Evolutionary conservation across 2,113 vertebrate genomes (phyloP).

Genomic region (Chloropsis hardwickii): DNA sequence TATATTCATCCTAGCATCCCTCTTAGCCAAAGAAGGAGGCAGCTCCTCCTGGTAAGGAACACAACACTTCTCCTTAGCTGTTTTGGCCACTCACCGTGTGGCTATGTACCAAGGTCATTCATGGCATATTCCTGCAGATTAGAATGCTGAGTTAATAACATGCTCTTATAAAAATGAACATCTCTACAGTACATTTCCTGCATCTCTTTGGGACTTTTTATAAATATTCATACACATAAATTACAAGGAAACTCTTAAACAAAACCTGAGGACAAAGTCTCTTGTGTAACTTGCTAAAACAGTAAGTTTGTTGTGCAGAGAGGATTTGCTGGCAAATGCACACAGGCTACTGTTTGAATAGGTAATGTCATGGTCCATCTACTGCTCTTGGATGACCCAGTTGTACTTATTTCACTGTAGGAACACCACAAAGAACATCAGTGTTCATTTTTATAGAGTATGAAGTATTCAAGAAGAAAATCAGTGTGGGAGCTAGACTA

Average conservation of each 20-base stretch:
- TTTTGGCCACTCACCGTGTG: background rate
- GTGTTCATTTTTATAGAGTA: background rate
- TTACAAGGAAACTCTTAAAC: background rate
- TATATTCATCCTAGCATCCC: background rate
- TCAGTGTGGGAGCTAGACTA: background rate
- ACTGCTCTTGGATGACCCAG: constrained; percentile 54
- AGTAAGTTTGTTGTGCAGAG: constrained; percentile 41
- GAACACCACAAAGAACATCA: constrained; percentile 43
- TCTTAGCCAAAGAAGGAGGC: background rate
- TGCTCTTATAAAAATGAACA: background rate
- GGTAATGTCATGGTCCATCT: constrained; percentile 67
- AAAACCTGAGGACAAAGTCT: constrained; percentile 11
- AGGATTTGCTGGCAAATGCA: constrained; percentile 49
- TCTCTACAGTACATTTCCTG: background rate
- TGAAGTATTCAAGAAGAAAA: constrained; percentile 31
- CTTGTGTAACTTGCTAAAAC: constrained; percentile 47
- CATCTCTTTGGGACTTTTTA: background rate
- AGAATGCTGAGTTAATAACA: background rate
- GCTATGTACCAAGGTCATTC: background rate
- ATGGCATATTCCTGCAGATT: background rate
- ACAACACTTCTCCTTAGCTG: background rate
- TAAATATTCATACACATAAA: background rate
- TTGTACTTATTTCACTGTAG: constrained; percentile 31
- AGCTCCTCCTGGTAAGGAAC: background rate
- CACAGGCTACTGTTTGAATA: constrained; percentile 54